Conservation (phyloP, 2,888 invertebrate genomes). For the Abscondita cerata region DNA sequence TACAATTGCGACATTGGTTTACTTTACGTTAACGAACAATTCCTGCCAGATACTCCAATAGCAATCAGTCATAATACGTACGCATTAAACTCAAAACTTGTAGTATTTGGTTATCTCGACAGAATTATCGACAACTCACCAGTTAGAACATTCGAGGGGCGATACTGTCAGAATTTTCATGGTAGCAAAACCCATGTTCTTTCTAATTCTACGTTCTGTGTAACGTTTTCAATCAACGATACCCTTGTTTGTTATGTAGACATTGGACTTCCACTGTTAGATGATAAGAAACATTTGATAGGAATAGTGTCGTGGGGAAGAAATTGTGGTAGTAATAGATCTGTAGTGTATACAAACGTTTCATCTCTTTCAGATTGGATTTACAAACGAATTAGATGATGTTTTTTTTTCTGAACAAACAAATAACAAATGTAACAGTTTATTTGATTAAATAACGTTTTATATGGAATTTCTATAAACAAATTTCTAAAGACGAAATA, state of each 20-base stretch:
- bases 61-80: neutral
- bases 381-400: too few relatives aligned
- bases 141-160: neutral
- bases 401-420: too few relatives aligned
- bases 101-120: neutral
- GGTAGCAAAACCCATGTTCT: neutral
- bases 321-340: slow-evolving; percentile 23
- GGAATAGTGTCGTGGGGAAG: slow-evolving; percentile 31
- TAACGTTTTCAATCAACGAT: slow-evolving; percentile 16
- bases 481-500: too few relatives aligned
- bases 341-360: slow-evolving; percentile 22
- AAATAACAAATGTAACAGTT: too few relatives aligned
- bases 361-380: slow-evolving; percentile 9
- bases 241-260: slow-evolving; percentile 29
- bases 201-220: slow-evolving; percentile 25
- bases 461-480: too few relatives aligned
- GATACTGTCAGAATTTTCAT: neutral
- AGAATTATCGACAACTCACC: neutral
- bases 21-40: slow-evolving; percentile 11
- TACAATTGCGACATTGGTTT: slow-evolving; percentile 12
- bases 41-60: neutral
- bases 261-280: slow-evolving; percentile 26
- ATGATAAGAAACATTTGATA: slow-evolving; percentile 14
- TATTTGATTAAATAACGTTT: too few relatives aligned
- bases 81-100: neutral